Base-by-base conservation (phyloP, 2,888 invertebrate species). In the Hydraecia micacea region DNA sequence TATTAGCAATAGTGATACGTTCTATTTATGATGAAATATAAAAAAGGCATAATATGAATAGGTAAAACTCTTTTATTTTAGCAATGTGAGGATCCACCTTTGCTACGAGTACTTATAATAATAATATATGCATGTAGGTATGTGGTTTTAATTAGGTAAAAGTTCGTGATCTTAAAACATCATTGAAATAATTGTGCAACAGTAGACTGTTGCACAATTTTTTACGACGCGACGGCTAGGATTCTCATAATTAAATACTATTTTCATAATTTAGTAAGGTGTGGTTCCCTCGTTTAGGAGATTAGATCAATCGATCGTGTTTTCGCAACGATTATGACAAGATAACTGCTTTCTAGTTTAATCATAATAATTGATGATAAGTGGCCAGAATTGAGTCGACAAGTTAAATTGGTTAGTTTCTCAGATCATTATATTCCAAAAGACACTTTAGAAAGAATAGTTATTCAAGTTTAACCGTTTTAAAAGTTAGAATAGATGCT, bases 221-320 rank as follows among this genome's bases (percentile, higher is more conserved):
- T n/a, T n/a, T n/a, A n/a, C n/a, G n/a, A n/a, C n/a, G n/a, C n/a
- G n/a, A n/a, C n/a, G 13, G 36, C 21, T n/a, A 36, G 18, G 28
- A 52, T 65, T 21, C 21, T 73, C 5, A 6, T 42, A 72, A 74
- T 80, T 71, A 55, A 63, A 73, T 3, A 55, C n/a, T 32, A 32
- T 73, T 76, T 84, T 67, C 70, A 60, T 63, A 71, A 85, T 70
- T 70, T 32, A 62, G 25, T 73, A 74, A 76, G 85, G 83, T 70
- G 85, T 72, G 78, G 77, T 75, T 72, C 15, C 4, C 49, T 63
- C 55, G 58, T n/a, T 76, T 79, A 75, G 55, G 63, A 67, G 73
- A 68, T 75, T 28, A 73, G 60, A 72, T 73, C n/a, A 70, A 77
- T 75, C 36, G 32, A 65, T 68, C 72, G 58, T 75, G 72, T 75